Base-by-base conservation (phyloP, 2,888 invertebrate genomes). In the Orthosia cruda region DNA sequence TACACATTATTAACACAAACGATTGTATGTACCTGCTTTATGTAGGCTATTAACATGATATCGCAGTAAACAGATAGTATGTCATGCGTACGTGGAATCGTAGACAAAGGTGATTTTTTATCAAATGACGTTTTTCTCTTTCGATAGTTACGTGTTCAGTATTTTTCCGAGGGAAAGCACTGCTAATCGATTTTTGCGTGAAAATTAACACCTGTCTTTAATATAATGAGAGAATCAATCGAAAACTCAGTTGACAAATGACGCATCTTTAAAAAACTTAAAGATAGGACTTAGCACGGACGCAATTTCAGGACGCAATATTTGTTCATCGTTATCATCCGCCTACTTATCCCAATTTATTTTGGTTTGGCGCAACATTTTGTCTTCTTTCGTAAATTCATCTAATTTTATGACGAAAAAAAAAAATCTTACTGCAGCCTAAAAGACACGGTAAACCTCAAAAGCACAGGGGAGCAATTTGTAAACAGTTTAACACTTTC, bases 71-170 rank as follows among this genome's bases (percentile, higher is more conserved):
- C 68, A 68, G 67, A 64, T 59, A 68, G n/a, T 68, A 81, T 52
- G 67, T 65, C 57, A 81, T 50, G 50, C 45, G 50, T 61, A 45
- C 76, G 63, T 68, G 67, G 74, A 77, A 74, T 74, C 50, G 49
- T 80, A 80, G 65, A 81, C 61, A 67, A 52, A 59, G 58, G 54
- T 64, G 62, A 20, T 63, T 66, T 65, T 74, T 81, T 57, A 74
- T 81, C 65, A 62, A 74, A 74, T 74, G 62, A 63, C 58, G 77
- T 49, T 62, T 66, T 62, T 18, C 23, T 59, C 55, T 65, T 61
- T 73, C 49, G 11, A 40, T 55, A 45, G 47, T 66, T 50, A 54
- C 54, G 64, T 49, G 55, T 20, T 40, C 47, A n/a, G 69, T 65
- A 12, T 57, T 81, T 69, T 81, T 81, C 49, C 55, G 2, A 15